Base-by-base conservation (phyloP, 2,113 vertebrate species). In the Reinhardtius hippoglossoides region DNA sequence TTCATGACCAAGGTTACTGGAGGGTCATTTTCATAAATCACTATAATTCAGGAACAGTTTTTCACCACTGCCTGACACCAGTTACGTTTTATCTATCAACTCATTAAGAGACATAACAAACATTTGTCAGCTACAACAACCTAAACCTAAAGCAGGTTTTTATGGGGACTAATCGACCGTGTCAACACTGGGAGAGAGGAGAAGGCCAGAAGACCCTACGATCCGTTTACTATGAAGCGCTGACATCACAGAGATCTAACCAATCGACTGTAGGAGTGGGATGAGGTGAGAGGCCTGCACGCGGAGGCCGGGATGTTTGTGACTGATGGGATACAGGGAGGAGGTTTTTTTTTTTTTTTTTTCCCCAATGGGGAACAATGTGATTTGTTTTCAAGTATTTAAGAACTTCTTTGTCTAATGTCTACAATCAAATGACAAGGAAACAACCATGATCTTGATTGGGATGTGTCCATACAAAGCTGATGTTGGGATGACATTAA, bases 261-360 rank as follows among this genome's bases (percentile, higher is more conserved):
- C 76, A 55, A 44, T 61, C 64, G 9, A 21, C 13, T 0, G 2
- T 20, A 74, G 63, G 9, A n/a, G 59, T 55, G 80, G 67, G 76
- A 84, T 84, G 84, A 50, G 78, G 74, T 35, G 81, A 57, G 46
- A 35, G 18, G 63, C 65, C 76, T 71, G 83, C 57, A 57, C 52
- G 52, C n/a, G 24, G 66, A 71, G 69, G 78, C 21, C 3, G 27
- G 74, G 82, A 83, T 87, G 84, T 64, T 76, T 60, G 85, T 82
- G 86, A 69, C 68, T 16, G 74, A 83, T 89, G 84, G 72, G 79
- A 71, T 1, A 56, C 40, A 74, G 48, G 74, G 69, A 65, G 66
- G 65, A 77, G 23, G 42, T 42, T 44, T 63, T 13, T 5, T 42
- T 46, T n/a, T n/a, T n/a, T n/a, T n/a, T n/a, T n/a, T n/a, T n/a